Evolutionary conservation across 1,140 invertebrate genomes (phyloP).

Genomic region (Probaryconus sp.): DNA sequence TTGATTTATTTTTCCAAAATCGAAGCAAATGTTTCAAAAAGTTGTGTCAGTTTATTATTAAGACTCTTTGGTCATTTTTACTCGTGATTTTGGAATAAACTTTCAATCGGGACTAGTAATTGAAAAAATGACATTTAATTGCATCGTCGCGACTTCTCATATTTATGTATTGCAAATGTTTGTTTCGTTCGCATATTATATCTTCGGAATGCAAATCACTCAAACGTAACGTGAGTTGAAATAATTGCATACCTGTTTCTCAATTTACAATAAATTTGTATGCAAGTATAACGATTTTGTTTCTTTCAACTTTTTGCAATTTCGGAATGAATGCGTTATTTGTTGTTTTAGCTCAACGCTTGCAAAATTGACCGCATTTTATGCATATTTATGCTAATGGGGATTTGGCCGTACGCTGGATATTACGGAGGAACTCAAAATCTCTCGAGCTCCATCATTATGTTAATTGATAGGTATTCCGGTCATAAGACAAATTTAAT

Average conservation of each 20-base stretch:
- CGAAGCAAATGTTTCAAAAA: no score
- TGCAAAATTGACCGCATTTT: constrained; percentile 35
- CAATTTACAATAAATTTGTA: constrained; percentile 41
- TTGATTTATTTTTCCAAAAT: no score
- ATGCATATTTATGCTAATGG: constrained; percentile 42
- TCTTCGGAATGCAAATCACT: constrained; percentile 48
- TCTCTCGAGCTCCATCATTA: constrained; percentile 19
- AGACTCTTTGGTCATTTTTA: no score
- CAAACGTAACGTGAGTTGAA: constrained; percentile 40
- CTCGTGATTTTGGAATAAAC: no score
- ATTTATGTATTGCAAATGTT: constrained; percentile 26
- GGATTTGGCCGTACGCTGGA: no score
- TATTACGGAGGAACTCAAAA: constrained; percentile 30
- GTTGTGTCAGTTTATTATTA: no score
- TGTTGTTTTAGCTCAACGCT: constrained; percentile 5
- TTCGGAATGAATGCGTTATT: constrained; percentile 27
- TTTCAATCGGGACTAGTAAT: constrained; percentile 29
- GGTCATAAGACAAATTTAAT: constrained; percentile 34
- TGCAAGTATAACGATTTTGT: constrained; percentile 39
- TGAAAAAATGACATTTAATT: constrained; percentile 22
- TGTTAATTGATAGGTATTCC: constrained; percentile 33
- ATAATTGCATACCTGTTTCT: constrained; percentile 36
- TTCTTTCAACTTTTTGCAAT: constrained; percentile 25
- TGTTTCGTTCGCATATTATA: constrained; percentile 25
- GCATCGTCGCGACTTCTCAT: not conserved